Evolutionary conservation across 30 jellyfish, hydroid and myxozoan species (phyloP), one percentile per base, ranked within the genome.

Genomic region (Hydractinia echinata): DNA sequence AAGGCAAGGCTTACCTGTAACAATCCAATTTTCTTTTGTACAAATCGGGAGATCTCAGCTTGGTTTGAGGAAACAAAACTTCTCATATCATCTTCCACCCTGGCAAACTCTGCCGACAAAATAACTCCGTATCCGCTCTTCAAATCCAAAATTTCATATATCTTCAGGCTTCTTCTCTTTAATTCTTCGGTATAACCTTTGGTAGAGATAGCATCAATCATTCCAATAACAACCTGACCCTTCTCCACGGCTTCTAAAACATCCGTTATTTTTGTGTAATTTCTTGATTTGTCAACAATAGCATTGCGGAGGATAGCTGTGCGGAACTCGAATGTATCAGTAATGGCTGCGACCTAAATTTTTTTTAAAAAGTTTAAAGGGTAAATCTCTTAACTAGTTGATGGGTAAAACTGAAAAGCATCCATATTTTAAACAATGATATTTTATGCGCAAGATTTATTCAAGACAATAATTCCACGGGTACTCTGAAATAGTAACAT

Each of bases 61-160:
- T 64, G 74, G 18, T 64, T 64, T 7, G 74, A 7, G 10, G 74
- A n/a, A 7, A 64, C 74, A 13, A 64, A 64, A 64, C 74, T 64
- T 64, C 74, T 7, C 74, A 64, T 64, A 13, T 64, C 74, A 6
- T 7, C 16, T 64, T 64, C 74, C 19, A 64, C 74, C 8, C 62
- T 48, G 53, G 81, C 62, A 21, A 72, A n/a, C 69, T 72, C 81
- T 8, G 60, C 81, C 30, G 81, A 72, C 16, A 72, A 15, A 18
- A 72, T 51, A 8, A 72, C 81, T 7, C 81, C 81, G 53, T 18
- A 72, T 8, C 81, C 81, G 16, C 44, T 72, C 44, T 51, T 51
- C 53, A 72, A 72, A 10, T 72, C 19, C 81, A 72, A 18, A 30
- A 18, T 72, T 72, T 72, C 53, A 7, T 10, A 10, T 8, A 72